Evolutionary conservation across 2,113 vertebrate species (phyloP), one percentile per base, ranked within the genome.

Genomic region (Chlamydotis undulata): DNA sequence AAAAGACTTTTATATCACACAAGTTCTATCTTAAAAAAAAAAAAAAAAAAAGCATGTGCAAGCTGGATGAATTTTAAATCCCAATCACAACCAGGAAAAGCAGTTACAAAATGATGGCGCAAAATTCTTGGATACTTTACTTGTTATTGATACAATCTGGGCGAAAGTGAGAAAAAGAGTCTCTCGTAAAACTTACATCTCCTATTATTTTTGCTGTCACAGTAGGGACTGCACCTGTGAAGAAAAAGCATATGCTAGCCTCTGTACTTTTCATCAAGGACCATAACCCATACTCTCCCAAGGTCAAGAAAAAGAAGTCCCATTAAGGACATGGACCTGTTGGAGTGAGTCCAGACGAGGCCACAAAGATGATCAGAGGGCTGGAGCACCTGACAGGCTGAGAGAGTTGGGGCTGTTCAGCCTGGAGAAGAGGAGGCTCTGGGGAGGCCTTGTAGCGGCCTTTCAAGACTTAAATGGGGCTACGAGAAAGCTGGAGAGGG

Each of bases 181-280:
- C 55, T 91, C 57, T 87, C 1, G 10, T 71, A 94, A 94, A 96
- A 99, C 99, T 98, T 99, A 99, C 99, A 95, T 99, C 99, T 76
- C 99, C 99, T 75, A 99, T 98, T 97, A 99, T 99, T 98, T 99
- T 99, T 60, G 98, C 98, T 85, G 98, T 99, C 93, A 98, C 97
- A 88, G 99, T 98, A 82, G 99, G 99, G 92, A 99, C 98, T 87
- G 99, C 98, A 97, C 99, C 99, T 99, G 94, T 73, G 93, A 97
- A 96, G 85, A 45, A 67, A 87, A 87, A 81, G 90, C 69, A 88
- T 19, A 96, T 14, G 95, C 79, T 76, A 96, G 73, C 23, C 53
- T 71, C 69, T 76, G 94, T 85, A 85, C 52, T 89, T 74, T 87
- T 75, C 71, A 93, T 74, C 91, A 90, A 95, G 88, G 80, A 60